Base-by-base conservation (phyloP, 2,888 invertebrate genomes). In the Andrena marginata region DNA sequence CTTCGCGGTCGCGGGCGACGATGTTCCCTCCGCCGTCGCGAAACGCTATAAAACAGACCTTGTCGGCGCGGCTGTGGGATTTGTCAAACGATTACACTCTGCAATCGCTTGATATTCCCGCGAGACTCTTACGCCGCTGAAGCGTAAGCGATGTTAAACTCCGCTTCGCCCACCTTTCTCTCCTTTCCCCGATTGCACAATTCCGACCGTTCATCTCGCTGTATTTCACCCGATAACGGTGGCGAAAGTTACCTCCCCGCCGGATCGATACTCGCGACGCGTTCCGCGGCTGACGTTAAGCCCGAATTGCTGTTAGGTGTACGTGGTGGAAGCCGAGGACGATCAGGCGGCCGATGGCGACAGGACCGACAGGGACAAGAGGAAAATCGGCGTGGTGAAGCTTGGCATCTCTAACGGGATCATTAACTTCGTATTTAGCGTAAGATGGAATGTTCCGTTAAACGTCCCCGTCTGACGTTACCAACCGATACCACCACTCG, bases 341-440 rank as follows among this genome's bases (percentile, higher is more conserved):
- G 95, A 95, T 69, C 91, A 95, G 89, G 94, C 94, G 64, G 94
- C 94, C 85, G 95, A 95, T 86, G 96, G 95, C 90, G 96, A 95
- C 8, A 96, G 95, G 92, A 87, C 88, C 51, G 94, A 94, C 85
- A 95, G 96, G 86, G 97, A 97, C 93, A 97, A 97, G 94, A 96
- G 97, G 94, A 97, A 97, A 94, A 95, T 97, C 90, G 97, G 97
- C 91, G 95, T 96, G 71, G 94, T 95, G 89, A 96, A 96, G 92
- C 96, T 96, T 91, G 97, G 97, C 91, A 96, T 97, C 91, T 97
- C 97, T 94, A 97, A 97, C 94, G 97, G 97, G 69, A 95, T 97
- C 86, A 95, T 97, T 91, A 97, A 97, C 93, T 97, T 97, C 94
- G 97, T 97, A 51, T 97, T 97, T 93, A 97, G 97, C 94, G 97